A percentile compares a stretch with the other conserved stretches of the same genome.
Evolutionary conservation across 2,797 vertebrate genomes (phyloP).

Genomic region (Crocodylus rhombifer): DNA sequence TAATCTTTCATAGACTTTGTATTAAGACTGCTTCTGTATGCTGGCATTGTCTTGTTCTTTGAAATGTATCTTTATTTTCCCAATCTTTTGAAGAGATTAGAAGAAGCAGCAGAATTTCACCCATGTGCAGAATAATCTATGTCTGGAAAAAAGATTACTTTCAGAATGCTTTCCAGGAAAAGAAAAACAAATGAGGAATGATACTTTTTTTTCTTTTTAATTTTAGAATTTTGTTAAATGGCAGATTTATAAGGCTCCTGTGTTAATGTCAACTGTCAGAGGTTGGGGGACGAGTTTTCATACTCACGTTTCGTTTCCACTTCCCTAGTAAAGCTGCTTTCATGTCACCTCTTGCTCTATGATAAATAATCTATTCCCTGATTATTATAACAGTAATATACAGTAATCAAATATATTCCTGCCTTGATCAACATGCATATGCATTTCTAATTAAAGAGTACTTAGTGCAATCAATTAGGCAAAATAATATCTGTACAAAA

Average conservation of each 20-base stretch:
- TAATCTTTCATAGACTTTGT: not conserved
- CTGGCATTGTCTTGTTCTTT: slow-evolving; percentile 23
- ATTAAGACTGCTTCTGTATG: slow-evolving; percentile 27
- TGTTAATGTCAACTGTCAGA: slow-evolving; percentile 60
- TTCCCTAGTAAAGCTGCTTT: slow-evolving; percentile 45
- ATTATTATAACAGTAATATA: slow-evolving; percentile 14
- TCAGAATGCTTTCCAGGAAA: slow-evolving; percentile 62
- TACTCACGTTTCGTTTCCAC: slow-evolving; percentile 8
- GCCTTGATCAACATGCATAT: not conserved
- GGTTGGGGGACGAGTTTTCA: slow-evolving; percentile 39
- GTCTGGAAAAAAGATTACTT: slow-evolving; percentile 72
- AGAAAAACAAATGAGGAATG: slow-evolving; percentile 71
- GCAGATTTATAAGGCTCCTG: slow-evolving; percentile 34
- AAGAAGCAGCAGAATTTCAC: slow-evolving; percentile 63
- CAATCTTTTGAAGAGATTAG: slow-evolving; percentile 35
- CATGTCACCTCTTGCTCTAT: not conserved
- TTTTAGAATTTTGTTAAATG: slow-evolving; percentile 54
- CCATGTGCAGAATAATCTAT: slow-evolving; percentile 61
- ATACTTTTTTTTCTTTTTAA: slow-evolving; percentile 43
- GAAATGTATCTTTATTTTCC: slow-evolving; percentile 63
- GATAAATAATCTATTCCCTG: slow-evolving; percentile 1
- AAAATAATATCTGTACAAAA: not conserved
- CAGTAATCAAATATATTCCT: not conserved
- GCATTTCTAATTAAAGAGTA: not conserved
- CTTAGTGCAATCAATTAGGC: not conserved